phyloP scores from a whole-genome alignment of 2,888 invertebrate genomes.

The Pseudanteris insignis region DNA sequence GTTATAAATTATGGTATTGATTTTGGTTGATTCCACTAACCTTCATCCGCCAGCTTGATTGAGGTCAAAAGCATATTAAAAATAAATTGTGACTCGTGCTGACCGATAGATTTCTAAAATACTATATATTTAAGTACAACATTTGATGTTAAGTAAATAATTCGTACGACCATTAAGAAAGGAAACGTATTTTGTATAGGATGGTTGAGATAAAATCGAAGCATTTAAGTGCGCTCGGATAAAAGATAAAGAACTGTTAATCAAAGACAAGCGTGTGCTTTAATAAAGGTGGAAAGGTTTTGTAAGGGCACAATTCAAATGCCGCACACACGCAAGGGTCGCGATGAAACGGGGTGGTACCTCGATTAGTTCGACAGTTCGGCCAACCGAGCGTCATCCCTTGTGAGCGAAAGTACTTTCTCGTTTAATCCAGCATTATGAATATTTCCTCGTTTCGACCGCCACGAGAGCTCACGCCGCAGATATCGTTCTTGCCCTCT shows the following conservation, averaged over 20 bases:
- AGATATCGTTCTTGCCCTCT: constrained; percentile 36
- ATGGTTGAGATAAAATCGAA: too few relatives aligned
- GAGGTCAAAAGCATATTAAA: too few relatives aligned
- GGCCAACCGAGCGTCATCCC: constrained; percentile 42
- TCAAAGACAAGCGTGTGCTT: constrained; percentile 22
- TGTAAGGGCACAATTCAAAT: constrained; percentile 23
- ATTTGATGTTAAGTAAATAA: too few relatives aligned
- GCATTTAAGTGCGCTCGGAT: not conserved
- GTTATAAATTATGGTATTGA: too few relatives aligned
- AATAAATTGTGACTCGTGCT: too few relatives aligned
- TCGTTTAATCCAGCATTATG: constrained; percentile 63
- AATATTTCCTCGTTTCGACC: constrained; percentile 58
- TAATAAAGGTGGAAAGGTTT: constrained; percentile 28
- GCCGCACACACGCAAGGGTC: constrained; percentile 47
- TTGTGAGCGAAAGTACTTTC: constrained; percentile 47
- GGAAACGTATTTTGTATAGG: too few relatives aligned
- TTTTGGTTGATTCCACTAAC: too few relatives aligned
- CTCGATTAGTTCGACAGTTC: constrained; percentile 62
- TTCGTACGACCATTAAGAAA: too few relatives aligned
- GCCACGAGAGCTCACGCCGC: constrained; percentile 23
- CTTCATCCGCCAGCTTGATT: too few relatives aligned
- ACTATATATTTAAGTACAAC: too few relatives aligned
- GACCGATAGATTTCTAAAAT: too few relatives aligned
- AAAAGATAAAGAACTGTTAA: constrained; percentile 3
- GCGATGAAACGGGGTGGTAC: constrained; percentile 59